Evolutionary conservation across 2,797 vertebrate genomes (phyloP).

Genomic region (Eurystomus glaucurus): DNA sequence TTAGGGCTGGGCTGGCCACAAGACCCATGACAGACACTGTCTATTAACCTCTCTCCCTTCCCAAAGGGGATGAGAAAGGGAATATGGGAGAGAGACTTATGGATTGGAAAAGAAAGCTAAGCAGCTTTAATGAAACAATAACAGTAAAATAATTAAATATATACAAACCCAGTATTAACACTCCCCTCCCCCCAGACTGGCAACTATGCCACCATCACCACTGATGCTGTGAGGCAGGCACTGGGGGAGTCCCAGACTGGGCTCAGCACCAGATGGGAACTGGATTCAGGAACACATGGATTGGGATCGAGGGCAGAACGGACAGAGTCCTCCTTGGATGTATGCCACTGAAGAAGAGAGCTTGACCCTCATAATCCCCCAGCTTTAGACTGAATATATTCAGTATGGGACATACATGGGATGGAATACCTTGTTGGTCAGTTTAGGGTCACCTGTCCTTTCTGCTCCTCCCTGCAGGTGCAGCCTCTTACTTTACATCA

Average conservation of each 20-base stretch:
- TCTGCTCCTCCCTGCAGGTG: no score
- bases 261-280: no score
- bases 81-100: not conserved
- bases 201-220: no score
- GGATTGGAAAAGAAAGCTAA: not conserved
- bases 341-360: no score
- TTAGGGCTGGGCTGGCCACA: not conserved
- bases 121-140: not conserved
- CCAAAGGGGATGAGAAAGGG: not conserved
- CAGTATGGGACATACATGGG: not conserved
- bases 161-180: not conserved
- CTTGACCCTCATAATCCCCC: no score
- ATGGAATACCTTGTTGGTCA: not conserved
- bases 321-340: no score
- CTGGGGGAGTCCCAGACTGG: no score
- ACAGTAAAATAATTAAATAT: not conserved
- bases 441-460: not conserved
- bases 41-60: not conserved
- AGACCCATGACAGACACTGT: not conserved
- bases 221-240: no score
- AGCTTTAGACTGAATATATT: no score
- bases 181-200: not conserved
- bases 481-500: not conserved
- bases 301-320: no score
- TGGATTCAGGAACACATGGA: no score